Evolutionary conservation across 2,797 vertebrate genomes (phyloP), one percentile per base, ranked within the genome.

Genomic region (Aphelocoma californica): DNA sequence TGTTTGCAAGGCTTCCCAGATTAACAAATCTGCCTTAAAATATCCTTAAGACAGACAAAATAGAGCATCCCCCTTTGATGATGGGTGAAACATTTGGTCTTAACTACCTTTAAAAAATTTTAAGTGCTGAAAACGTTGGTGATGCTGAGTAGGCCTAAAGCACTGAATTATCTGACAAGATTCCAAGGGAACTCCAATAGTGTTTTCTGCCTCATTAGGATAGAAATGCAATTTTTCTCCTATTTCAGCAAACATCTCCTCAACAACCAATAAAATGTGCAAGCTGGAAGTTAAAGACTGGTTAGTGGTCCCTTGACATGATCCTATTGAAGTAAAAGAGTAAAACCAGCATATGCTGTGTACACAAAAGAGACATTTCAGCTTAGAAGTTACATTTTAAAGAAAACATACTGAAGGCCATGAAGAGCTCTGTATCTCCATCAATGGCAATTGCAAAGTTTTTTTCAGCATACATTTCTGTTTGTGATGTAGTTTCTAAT

Each of bases 281-380:
- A 91, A 85, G 51, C 44, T 94, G 62, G 60, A 95, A 90, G 15
- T 80, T 92, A 90, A 92, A 69, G 64, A 71, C 66, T 91, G 44
- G 40, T 61, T 93, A 86, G 79, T 32, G 26, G 57, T 81, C 65
- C 62, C 87, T 86, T 93, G 57, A 54, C 42, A 57, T 4, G 25
- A 81, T 50, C n/a, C 38, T 36, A 60, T 15, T 36, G 25, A 90
- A 83, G 24, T 29, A 58, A 71, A 73, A 83, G 42, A 47, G 10
- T 66, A 61, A 92, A 96, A 51, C 31, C 9, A 40, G 28, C 17
- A 42, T 69, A 75, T 53, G 29, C 34, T 73, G 15, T 34, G 34
- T 56, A 79, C 56, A 77, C 21, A 82, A 36, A 73, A 82, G 48
- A 69, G n/a, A 44, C 34, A 64, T 88, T 93, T 90, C 31, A 64